Conservation (phyloP, 92 coral and sea anemone species). For the Isaurus tuberculatus region DNA sequence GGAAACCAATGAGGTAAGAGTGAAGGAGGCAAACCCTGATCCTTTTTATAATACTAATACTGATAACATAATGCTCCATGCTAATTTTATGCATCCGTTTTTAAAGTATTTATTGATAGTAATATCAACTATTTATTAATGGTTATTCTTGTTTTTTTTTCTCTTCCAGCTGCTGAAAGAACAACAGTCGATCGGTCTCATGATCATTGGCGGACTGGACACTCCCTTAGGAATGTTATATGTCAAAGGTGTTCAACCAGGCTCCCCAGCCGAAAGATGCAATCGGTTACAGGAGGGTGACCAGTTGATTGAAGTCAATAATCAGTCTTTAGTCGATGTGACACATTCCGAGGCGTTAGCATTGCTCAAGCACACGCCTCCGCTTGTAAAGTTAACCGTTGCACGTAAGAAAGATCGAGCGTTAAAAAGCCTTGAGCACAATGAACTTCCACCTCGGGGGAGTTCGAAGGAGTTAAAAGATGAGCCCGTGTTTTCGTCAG, state of each 20-base stretch:
- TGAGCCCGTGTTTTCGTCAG: slow-evolving; percentile 74
- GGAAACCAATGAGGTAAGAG: too few species aligned
- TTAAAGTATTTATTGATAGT: not conserved
- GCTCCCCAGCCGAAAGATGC: slow-evolving; percentile 93
- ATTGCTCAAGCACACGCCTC: slow-evolving; percentile 91
- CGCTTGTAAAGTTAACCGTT: slow-evolving; percentile 91
- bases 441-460: slow-evolving; percentile 9
- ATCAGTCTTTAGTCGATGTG: slow-evolving; percentile 86
- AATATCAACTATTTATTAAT: not conserved
- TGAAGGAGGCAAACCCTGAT: too few species aligned
- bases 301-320: slow-evolving; percentile 93
- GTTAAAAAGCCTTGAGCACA: not conserved
- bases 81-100: not conserved
- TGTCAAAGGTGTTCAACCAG: slow-evolving; percentile 88
- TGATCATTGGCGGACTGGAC: slow-evolving; percentile 95
- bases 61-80: too few species aligned
- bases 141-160: not conserved
- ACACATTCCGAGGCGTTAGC: slow-evolving; percentile 89
- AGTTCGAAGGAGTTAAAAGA: slow-evolving; percentile 13
- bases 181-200: slow-evolving; percentile 90
- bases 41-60: not conserved
- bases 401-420: slow-evolving; percentile 84
- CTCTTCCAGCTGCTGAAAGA: slow-evolving; percentile 80
- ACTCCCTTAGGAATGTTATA: slow-evolving; percentile 96
- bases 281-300: slow-evolving; percentile 86